These are phyloP conservation scores for Micropoecilia bifurca DNA, from an alignment of 2,797 vertebrate species.

Conservation along the genomic window DNA sequence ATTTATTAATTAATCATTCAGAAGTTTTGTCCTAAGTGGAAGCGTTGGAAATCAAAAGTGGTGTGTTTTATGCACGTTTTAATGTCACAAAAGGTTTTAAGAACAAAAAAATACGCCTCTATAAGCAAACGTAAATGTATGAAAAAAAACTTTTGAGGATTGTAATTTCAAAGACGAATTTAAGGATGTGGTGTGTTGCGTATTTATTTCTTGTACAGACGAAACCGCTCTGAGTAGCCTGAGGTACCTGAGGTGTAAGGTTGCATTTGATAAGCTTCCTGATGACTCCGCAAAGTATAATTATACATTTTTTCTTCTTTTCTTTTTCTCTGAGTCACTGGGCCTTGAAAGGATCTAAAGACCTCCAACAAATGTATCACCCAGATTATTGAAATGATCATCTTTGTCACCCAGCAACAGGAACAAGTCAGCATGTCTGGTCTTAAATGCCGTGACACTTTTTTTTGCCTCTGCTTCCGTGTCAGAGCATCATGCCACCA, in stretches of 20 bases:
- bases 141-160: neutral
- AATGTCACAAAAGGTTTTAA: neutral
- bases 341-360: neutral
- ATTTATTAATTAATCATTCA: neutral
- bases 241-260: neutral
- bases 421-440: neutral
- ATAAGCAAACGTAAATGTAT: neutral
- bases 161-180: neutral
- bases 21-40: neutral
- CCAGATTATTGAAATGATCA: neutral
- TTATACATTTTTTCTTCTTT: neutral
- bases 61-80: neutral
- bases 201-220: neutral
- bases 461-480: neutral
- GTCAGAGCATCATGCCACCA: neutral
- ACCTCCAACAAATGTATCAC: neutral
- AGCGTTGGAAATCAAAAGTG: neutral
- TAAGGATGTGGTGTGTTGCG: neutral
- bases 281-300: neutral
- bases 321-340: neutral
- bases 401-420: constrained; percentile 1
- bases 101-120: neutral
- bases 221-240: neutral
- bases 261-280: neutral
- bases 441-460: neutral